A percentile compares a stretch with the other conserved stretches of the same genome.
Conservation (phyloP, 2,797 vertebrate species). For the Scolopax rusticola region DNA sequence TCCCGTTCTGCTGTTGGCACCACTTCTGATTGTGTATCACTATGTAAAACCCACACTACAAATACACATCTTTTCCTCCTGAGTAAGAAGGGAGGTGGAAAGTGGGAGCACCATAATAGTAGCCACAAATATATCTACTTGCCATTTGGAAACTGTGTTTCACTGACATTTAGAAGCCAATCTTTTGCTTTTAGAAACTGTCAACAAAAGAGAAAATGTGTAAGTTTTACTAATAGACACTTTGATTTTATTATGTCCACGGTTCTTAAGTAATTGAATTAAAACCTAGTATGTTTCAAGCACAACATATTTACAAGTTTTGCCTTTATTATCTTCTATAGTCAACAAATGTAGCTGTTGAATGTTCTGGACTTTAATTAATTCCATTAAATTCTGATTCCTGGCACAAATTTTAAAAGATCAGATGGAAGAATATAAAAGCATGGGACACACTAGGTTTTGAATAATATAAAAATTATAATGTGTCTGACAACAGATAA, state of each 20-base stretch:
- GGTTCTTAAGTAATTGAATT: slow-evolving; percentile 6
- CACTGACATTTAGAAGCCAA: slow-evolving; percentile 9
- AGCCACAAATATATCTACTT: not conserved
- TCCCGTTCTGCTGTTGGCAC: not conserved
- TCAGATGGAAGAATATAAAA: slow-evolving; percentile 39
- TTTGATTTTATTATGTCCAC: not conserved
- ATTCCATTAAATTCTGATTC: slow-evolving; percentile 28
- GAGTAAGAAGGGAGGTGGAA: not conserved
- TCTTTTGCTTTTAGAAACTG: not conserved
- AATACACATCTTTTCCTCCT: not conserved
- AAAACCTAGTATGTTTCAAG: slow-evolving; percentile 47
- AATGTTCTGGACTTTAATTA: not conserved
- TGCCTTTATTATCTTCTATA: not conserved
- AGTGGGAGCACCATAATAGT: not conserved
- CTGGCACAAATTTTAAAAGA: slow-evolving; percentile 36
- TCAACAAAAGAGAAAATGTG: not conserved
- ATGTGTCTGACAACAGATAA: not conserved
- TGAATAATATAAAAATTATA: not conserved
- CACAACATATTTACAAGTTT: slow-evolving; percentile 1
- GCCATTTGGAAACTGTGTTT: not conserved
- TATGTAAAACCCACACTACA: not conserved
- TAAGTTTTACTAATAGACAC: not conserved
- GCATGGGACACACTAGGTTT: not conserved
- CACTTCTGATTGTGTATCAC: not conserved
- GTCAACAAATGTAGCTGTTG: not conserved